Conservation (phyloP, 1,140 invertebrate genomes). For the Drosophila albomicans region DNA sequence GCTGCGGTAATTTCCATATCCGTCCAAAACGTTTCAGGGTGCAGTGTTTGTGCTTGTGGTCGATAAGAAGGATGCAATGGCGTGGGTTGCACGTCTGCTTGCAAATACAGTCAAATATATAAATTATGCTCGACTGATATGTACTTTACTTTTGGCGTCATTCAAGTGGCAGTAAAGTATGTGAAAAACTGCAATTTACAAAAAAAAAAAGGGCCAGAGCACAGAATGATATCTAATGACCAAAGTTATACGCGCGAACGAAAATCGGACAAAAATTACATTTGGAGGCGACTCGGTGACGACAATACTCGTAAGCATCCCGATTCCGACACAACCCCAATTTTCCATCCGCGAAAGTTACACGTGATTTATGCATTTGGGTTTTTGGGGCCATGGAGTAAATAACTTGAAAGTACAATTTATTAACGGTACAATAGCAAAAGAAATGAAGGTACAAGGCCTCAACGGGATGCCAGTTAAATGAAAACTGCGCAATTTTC, state of each 20-base stretch:
- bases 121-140: constrained; percentile 68
- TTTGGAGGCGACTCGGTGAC: constrained; percentile 41
- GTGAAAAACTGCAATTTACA: constrained; percentile 61
- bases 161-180: constrained; percentile 45
- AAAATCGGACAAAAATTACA: constrained; percentile 53
- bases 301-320: constrained; percentile 34
- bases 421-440: constrained; percentile 63
- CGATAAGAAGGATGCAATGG: constrained; percentile 58
- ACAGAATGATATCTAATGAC: constrained; percentile 58
- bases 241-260: constrained; percentile 46
- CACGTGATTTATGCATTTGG: constrained; percentile 77
- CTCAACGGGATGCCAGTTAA: constrained; percentile 31
- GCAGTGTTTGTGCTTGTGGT: constrained; percentile 34
- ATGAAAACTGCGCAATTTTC: constrained; percentile 27
- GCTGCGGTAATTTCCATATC: constrained; percentile 60
- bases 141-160: constrained; percentile 63
- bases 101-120: constrained; percentile 55
- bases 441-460: constrained; percentile 26
- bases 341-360: constrained; percentile 38
- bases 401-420: constrained; percentile 70
- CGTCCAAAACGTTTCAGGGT: neutral
- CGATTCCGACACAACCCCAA: constrained; percentile 22
- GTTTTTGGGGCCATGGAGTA: constrained; percentile 45
- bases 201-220: constrained; percentile 1
- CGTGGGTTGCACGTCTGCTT: constrained; percentile 20